Conservation (phyloP, 2,797 vertebrate genomes). For the Rhadinocentrus ornatus region DNA sequence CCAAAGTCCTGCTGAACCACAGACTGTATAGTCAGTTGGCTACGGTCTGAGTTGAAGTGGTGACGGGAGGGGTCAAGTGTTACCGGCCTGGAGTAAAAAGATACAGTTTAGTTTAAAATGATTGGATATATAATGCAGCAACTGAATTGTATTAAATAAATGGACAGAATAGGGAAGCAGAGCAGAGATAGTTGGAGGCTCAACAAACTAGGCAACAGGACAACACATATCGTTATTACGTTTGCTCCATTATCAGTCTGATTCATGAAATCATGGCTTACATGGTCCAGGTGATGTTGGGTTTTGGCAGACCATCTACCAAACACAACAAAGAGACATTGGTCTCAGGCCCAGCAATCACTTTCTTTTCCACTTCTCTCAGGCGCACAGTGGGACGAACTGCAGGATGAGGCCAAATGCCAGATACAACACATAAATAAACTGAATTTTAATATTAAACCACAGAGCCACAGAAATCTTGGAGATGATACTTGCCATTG, state of each 20-base stretch:
- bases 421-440: too few species aligned
- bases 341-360: constrained; percentile 73
- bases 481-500: neutral
- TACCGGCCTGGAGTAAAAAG: constrained; percentile 62
- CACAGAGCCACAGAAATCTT: too few species aligned
- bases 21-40: constrained; percentile 73
- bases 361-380: constrained; percentile 57
- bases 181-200: neutral
- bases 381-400: constrained; percentile 72
- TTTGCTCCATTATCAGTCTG: too few species aligned
- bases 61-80: constrained; percentile 65
- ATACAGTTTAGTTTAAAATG: too few species aligned
- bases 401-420: constrained; percentile 57
- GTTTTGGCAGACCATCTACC: constrained; percentile 76
- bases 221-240: neutral
- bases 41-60: constrained; percentile 81
- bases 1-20: constrained; percentile 74
- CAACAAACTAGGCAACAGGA: neutral
- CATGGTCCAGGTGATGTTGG: constrained; percentile 80
- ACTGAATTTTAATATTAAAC: too few species aligned
- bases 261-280: constrained; percentile 52
- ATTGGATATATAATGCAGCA: too few species aligned
- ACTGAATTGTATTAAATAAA: too few species aligned
- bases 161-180: too few species aligned
- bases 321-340: constrained; percentile 78